Evolutionary conservation across 2,888 invertebrate genomes (phyloP), one percentile per base, ranked within the genome.

Genomic region (Exephanes ischioxanthus): DNA sequence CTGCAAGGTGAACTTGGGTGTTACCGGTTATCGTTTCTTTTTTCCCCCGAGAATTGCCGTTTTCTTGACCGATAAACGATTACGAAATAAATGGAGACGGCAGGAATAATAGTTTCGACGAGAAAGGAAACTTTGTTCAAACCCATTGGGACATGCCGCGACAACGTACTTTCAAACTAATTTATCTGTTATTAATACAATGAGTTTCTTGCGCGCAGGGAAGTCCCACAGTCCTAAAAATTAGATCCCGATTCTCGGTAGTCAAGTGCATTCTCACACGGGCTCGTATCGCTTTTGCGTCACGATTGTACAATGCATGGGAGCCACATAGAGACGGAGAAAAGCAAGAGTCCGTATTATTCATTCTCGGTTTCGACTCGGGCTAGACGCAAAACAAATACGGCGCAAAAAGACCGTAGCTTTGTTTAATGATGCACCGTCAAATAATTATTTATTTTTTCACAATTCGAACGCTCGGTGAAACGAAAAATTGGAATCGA

Each of bases 201-300:
- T 26, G 58, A 58, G 58, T 58, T 14, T 58, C 26, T 58, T 58
- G 58, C 26, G 22, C 11, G 26, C 58, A 14, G 14, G 16, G 45
- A 58, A 58, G 58, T 58, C 58, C 4, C 58, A 58, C 58, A 58
- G 26, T 58, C 26, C 22, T 26, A 58, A 58, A 58, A 58, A 45
- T 45, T 16, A 45, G 45, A 45, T 45, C 26, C 26, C 14, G 58
- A 58, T 58, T 26, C 58, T 26, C 22, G 58, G 58, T 22, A 22
- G 58, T 58, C 58, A 58, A 58, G 58, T 58, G 58, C 58, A 58
- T 58, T 58, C 58, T 58, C 58, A 58, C 58, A 22, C 58, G 58
- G 26, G 58, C 58, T 11, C 11, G 58, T 58, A 26, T 58, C 58
- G 58, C 58, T 58, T 58, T 58, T 58, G 58, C 58, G 22, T 58